These are phyloP conservation scores for Cheilosia grossa DNA, from an alignment of 2,888 invertebrate genomes.

Conservation along the genomic window DNA sequence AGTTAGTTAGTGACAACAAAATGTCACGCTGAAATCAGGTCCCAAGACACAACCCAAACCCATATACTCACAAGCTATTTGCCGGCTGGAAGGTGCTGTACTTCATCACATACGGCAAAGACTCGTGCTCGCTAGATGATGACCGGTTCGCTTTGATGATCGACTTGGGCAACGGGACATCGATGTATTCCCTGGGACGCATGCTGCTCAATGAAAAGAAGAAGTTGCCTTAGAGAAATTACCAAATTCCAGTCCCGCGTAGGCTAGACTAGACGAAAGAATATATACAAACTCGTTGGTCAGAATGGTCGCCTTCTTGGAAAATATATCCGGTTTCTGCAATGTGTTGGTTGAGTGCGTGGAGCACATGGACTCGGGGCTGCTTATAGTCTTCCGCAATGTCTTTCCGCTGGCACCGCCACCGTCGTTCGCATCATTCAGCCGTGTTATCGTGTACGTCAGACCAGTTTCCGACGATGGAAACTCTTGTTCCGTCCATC, in stretches of 20 bases:
- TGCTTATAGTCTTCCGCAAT: slow-evolving; percentile 76
- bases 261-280: slow-evolving; percentile 17
- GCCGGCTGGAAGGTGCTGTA: slow-evolving; percentile 81
- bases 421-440: slow-evolving; percentile 79
- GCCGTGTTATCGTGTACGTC: slow-evolving; percentile 81
- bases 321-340: slow-evolving; percentile 70
- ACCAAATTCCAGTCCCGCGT: slow-evolving; percentile 49
- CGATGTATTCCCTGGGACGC: slow-evolving; percentile 82
- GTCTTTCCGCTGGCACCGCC: slow-evolving; percentile 75
- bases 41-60: slow-evolving; percentile 32
- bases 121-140: slow-evolving; percentile 65
- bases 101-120: slow-evolving; percentile 80
- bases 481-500: slow-evolving; percentile 81
- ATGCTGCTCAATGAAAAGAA: slow-evolving; percentile 76
- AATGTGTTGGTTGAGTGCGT: slow-evolving; percentile 78
- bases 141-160: slow-evolving; percentile 79
- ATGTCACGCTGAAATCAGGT: neutral
- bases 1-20: neutral
- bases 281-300: slow-evolving; percentile 69
- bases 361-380: slow-evolving; percentile 80
- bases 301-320: slow-evolving; percentile 68
- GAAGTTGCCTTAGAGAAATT: slow-evolving; percentile 54
- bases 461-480: slow-evolving; percentile 82
- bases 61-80: slow-evolving; percentile 79
- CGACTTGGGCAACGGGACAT: slow-evolving; percentile 83